Conservation (phyloP, 2,113 vertebrate species). For the Prolemur simus region DNA sequence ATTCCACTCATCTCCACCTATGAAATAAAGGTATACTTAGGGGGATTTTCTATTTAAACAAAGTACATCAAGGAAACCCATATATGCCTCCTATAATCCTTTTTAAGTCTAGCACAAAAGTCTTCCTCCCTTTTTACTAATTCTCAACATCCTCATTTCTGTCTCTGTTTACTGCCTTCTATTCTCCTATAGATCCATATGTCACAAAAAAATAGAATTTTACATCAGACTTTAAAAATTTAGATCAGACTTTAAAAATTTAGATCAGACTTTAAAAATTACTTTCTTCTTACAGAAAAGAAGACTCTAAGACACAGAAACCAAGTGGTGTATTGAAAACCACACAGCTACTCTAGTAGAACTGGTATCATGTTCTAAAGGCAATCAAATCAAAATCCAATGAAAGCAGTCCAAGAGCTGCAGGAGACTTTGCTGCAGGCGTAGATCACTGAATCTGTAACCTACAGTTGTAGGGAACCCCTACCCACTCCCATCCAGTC, state of each 20-base stretch:
- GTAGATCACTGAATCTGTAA: not conserved
- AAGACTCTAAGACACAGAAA: constrained; percentile 21
- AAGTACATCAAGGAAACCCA: not conserved
- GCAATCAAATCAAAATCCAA: not conserved
- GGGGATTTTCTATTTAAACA: not conserved
- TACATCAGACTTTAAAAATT: not conserved
- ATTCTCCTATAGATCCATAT: not conserved
- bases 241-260: not conserved
- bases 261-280: constrained; percentile 9
- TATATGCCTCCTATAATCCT: not conserved
- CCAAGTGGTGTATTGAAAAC: not conserved
- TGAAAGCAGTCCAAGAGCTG: not conserved
- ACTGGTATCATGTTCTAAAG: not conserved
- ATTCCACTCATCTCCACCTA: not conserved
- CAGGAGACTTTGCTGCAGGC: not conserved
- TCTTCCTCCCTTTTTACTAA: not conserved
- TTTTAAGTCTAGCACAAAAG: not conserved
- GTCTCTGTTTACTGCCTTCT: not conserved
- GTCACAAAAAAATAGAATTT: not conserved
- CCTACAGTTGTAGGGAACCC: not conserved
- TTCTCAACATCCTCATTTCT: not conserved
- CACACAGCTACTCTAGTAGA: not conserved
- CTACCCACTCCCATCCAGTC: not conserved
- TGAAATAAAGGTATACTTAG: not conserved
- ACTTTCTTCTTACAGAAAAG: not conserved